These are phyloP conservation scores for Anastrepha obliqua DNA, from an alignment of 1,140 invertebrate genomes.

Conservation along the genomic window DNA sequence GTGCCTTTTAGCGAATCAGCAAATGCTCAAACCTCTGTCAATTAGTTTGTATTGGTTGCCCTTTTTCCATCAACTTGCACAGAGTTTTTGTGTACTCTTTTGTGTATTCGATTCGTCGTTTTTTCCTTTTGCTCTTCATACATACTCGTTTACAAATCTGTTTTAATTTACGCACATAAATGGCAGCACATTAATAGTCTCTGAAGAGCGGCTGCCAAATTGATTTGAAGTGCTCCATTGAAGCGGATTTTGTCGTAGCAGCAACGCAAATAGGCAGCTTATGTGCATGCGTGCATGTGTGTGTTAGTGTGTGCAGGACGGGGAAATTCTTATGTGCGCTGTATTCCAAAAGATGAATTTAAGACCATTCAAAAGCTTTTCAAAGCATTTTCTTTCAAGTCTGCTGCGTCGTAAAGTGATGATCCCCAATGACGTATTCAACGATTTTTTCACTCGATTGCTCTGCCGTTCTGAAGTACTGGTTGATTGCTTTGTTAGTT, in stretches of 20 bases:
- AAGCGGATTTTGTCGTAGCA: slow-evolving; percentile 21
- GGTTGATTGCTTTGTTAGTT: no score
- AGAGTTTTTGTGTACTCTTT: neutral
- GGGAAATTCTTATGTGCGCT: neutral
- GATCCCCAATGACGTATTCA: slow-evolving; percentile 27
- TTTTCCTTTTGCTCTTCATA: neutral
- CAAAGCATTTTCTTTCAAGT: slow-evolving; percentile 28
- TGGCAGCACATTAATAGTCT: neutral
- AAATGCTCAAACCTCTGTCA: neutral
- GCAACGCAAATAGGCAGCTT: neutral
- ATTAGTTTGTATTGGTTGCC: neutral
- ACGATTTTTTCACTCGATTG: neutral
- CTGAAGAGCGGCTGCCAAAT: neutral
- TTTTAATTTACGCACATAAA: slow-evolving; percentile 19
- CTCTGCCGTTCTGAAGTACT: neutral
- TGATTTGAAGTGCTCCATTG: slow-evolving; percentile 44
- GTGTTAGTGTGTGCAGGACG: neutral
- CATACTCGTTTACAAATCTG: neutral
- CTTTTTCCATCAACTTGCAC: neutral
- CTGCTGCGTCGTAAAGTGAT: slow-evolving; percentile 14
- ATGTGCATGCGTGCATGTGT: neutral
- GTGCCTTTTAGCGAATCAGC: neutral
- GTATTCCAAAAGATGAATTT: neutral
- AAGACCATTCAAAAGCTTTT: slow-evolving; percentile 27
- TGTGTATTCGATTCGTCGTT: neutral